Percentiles rank a stretch among this genome's conserved stretches.
Conservation (phyloP, 1,140 invertebrate species). For the Drosophila neocordata region DNA sequence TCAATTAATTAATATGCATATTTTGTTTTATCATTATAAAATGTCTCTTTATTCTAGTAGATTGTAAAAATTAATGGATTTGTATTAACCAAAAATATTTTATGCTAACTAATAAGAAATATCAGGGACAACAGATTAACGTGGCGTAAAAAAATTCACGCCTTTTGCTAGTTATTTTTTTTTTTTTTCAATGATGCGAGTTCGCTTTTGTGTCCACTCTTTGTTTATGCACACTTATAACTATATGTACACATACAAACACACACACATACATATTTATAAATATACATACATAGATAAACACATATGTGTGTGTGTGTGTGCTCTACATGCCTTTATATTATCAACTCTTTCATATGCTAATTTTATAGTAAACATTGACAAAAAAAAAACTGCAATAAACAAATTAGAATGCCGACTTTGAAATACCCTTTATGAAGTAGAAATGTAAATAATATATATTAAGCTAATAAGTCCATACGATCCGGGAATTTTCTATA, state of each 20-base stretch:
- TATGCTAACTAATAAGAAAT: not conserved
- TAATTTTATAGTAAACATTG: conserved; percentile 60
- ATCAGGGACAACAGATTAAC: not conserved
- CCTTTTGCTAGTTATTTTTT: conserved; percentile 14
- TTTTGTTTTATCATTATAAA: no score
- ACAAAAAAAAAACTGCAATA: conserved; percentile 1
- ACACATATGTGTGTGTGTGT: not conserved
- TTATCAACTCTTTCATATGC: conserved; percentile 50
- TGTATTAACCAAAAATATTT: not conserved
- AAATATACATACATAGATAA: not conserved
- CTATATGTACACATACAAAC: not conserved
- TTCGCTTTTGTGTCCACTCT: conserved; percentile 6
- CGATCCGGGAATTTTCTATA: no score
- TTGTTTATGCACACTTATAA: not conserved
- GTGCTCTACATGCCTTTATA: conserved; percentile 9
- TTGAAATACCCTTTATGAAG: not conserved
- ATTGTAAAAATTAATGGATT: not conserved
- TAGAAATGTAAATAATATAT: not conserved
- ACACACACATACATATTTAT: not conserved
- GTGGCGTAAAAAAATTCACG: conserved; percentile 5
- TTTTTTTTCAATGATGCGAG: no score
- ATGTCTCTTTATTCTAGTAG: no score
- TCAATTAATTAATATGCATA: no score
- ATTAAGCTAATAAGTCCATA: no score
- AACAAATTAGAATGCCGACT: not conserved